Evolutionary conservation across 2,113 vertebrate species (phyloP), one percentile per base, ranked within the genome.

Genomic region (Colinus virginianus): DNA sequence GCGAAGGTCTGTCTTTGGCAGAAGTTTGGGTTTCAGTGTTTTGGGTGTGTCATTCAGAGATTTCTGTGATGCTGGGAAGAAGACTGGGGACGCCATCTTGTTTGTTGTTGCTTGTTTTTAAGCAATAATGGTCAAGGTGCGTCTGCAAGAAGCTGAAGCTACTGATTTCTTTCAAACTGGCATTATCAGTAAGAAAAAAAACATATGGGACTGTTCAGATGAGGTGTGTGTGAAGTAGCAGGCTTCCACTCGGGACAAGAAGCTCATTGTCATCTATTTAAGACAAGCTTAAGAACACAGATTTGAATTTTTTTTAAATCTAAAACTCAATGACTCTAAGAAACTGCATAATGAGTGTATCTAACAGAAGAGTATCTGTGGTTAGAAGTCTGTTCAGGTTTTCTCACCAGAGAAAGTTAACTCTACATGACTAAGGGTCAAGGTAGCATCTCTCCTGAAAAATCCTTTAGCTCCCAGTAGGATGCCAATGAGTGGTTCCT

Each of bases 1-100:
- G 61, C 86, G 90, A 94, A 95, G 90, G 85, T 93, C 71, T 91
- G 22, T 64, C 82, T 96, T 70, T 80, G 30, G 64, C 48, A 90
- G 72, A 83, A 80, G 34, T 64, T 80, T 46, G 32, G 15, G 83
- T 78, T 77, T 70, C 59, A 59, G 68, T 56, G 16, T 77, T 87
- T 84, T 82, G 3, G 6, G 6, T 68, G 28, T 82, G 43, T 58
- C 34, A 84, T 30, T 30, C 14, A 53, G 43, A 40, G 16, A 38
- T 91, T 94, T 78, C 45, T 58, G 70, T 66, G 26, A 36, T 71
- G 62, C 6, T 76, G 38, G 42, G 45, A 93, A 81, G 23, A 26
- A 34, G 18, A 22, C 16, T 30, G 34, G 13, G 16, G 22, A 84
- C 84, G 13, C 13, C 38, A 75, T 68, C 28, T 51, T 55, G 5